phyloP scores from a whole-genome alignment of 1,140 invertebrate species.

The Zaprionus inermis region DNA sequence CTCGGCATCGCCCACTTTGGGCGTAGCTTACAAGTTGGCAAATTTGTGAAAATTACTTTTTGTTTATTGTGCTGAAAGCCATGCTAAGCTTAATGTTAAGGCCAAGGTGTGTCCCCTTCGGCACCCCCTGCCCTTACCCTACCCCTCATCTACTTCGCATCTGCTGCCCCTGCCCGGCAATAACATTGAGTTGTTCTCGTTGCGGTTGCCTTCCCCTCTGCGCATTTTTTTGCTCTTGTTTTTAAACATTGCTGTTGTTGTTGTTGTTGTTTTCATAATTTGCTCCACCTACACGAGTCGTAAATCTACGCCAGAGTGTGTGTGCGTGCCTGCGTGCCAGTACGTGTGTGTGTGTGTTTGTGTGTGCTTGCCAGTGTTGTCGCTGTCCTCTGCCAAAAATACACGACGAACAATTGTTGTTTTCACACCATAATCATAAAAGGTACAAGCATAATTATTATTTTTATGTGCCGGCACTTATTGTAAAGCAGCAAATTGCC shows the following conservation, averaged over 20 bases:
- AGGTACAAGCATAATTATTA: constrained; percentile 83
- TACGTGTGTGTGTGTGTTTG: constrained; percentile 22
- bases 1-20: constrained; percentile 51
- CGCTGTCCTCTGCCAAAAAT: constrained; percentile 50
- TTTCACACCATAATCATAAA: constrained; percentile 83
- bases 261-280: constrained; percentile 75
- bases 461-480: constrained; percentile 81
- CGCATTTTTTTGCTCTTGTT: constrained; percentile 26
- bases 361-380: constrained; percentile 10
- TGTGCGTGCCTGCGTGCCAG: constrained; percentile 10
- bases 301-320: constrained; percentile 65
- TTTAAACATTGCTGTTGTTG: constrained; percentile 33
- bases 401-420: constrained; percentile 71
- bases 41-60: constrained; percentile 84
- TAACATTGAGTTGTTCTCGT: constrained; percentile 77
- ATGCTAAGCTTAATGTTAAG: constrained; percentile 73
- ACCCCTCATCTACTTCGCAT: constrained; percentile 20
- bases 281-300: constrained; percentile 70
- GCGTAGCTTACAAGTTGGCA: constrained; percentile 80
- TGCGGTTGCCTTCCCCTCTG: constrained; percentile 27
- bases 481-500: constrained; percentile 82
- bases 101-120: constrained; percentile 66
- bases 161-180: constrained; percentile 33
- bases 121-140: constrained; percentile 7
- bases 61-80: constrained; percentile 80